These are phyloP conservation scores for Azorinus chamasolen DNA, from an alignment of 2,888 invertebrate species.

Conservation along the genomic window DNA sequence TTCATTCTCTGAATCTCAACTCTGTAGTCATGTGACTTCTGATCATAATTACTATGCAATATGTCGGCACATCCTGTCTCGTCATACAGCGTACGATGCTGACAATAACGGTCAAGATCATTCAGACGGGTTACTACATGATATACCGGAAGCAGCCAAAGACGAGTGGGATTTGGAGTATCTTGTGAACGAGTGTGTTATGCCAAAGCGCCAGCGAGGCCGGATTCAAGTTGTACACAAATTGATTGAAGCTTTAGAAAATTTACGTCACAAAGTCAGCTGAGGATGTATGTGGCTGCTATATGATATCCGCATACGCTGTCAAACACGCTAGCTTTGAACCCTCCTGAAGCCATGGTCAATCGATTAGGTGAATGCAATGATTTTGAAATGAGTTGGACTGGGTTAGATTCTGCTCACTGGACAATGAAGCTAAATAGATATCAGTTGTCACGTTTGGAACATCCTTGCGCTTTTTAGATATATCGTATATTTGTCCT, in stretches of 20 bases:
- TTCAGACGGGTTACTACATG: conserved; percentile 77
- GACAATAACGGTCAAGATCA: conserved; percentile 46
- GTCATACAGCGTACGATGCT: conserved; percentile 40
- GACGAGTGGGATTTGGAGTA: conserved; percentile 66
- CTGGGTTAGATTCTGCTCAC: too few species aligned
- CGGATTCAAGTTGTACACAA: conserved; percentile 70
- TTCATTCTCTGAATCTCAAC: conserved; percentile 48
- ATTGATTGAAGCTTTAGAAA: conserved; percentile 55
- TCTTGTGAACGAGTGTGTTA: conserved; percentile 76
- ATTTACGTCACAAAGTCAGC: conserved; percentile 32
- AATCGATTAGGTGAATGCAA: too few species aligned
- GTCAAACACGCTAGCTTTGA: too few species aligned
- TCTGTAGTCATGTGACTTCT: conserved; percentile 88
- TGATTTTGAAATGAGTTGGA: too few species aligned
- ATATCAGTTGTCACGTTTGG: too few species aligned
- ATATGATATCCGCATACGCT: too few species aligned
- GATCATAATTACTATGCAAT: conserved; percentile 94
- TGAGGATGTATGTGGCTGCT: too few species aligned
- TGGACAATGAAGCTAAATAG: too few species aligned
- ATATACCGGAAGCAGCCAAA: conserved; percentile 72
- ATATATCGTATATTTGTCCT: too few species aligned
- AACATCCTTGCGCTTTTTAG: too few species aligned
- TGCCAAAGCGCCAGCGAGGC: conserved; percentile 63
- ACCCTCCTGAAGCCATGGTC: too few species aligned
- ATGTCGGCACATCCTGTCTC: conserved; percentile 88